Evolutionary conservation across 2,113 vertebrate genomes (phyloP).

Genomic region (Trematocara marginatum): DNA sequence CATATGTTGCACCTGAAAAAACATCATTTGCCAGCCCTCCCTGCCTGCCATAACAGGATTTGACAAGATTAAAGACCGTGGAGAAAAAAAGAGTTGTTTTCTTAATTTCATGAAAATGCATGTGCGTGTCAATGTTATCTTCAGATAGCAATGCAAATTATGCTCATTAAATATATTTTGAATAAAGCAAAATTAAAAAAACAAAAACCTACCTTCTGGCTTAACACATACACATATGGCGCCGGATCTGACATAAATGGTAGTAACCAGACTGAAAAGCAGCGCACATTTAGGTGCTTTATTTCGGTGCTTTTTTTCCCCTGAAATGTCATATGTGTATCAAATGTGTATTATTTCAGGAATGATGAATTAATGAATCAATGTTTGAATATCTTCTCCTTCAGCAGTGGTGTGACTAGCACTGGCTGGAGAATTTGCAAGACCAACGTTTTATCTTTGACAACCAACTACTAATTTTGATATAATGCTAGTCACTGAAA

Average conservation of each 20-base stretch:
- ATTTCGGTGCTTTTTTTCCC: too few species aligned
- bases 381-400: background rate
- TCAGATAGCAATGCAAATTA: background rate
- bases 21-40: background rate
- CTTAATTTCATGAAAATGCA: background rate
- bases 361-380: background rate
- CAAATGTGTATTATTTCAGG: background rate
- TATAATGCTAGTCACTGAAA: background rate
- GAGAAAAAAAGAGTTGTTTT: background rate
- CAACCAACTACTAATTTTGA: background rate
- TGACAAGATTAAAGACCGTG: background rate
- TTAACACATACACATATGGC: background rate
- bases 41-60: background rate
- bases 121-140: background rate
- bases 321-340: too few species aligned
- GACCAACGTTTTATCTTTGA: background rate
- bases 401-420: background rate
- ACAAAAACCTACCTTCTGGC: background rate
- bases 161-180: background rate
- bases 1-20: background rate
- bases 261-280: too few species aligned
- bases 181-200: background rate
- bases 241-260: too few species aligned
- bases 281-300: too few species aligned
- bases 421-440: background rate